Base-by-base conservation (phyloP, 53 echinoderm and acorn worm species). In the Echinarachnius parma region DNA sequence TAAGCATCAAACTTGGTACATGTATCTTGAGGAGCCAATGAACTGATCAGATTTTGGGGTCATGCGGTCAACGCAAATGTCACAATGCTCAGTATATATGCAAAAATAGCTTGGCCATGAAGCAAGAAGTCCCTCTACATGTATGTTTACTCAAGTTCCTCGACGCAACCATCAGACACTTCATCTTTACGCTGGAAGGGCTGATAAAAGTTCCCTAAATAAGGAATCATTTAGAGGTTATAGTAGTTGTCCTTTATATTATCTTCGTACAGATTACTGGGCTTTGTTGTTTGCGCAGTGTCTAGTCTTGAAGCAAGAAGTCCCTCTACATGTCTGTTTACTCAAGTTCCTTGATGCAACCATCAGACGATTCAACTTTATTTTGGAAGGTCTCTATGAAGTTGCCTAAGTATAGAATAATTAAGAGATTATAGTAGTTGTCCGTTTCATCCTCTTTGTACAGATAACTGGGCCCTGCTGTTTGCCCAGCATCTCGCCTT, bases 401-500 rank as follows among this genome's bases (percentile, higher is more conserved):
- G n/a, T n/a, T n/a, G n/a, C n/a, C n/a, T n/a, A n/a, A n/a, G n/a
- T n/a, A n/a, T n/a, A n/a, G n/a, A n/a, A n/a, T n/a, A n/a, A n/a
- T n/a, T n/a, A n/a, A n/a, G n/a, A n/a, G n/a, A n/a, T n/a, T n/a
- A n/a, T n/a, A n/a, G n/a, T n/a, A n/a, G n/a, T n/a, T n/a, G n/a
- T n/a, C n/a, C n/a, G n/a, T n/a, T n/a, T n/a, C n/a, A n/a, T n/a
- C n/a, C n/a, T n/a, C n/a, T n/a, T n/a, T n/a, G n/a, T n/a, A n/a
- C n/a, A n/a, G n/a, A 91, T 58, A 91, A 91, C 45, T 87, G 91
- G 91, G 81, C 83, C 11, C 45, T 91, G 61, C 46, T 91, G 77
- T 91, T 75, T 78, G 91, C 91, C 1, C 91, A 91, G 28, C 74
- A 87, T 9, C 59, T 91, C 60, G 91, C 91, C 59, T 3, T 87